Percentiles rank a stretch among this genome's conserved stretches.
Conservation (phyloP, 2,888 invertebrate genomes). For the Alloplasta piceator region DNA sequence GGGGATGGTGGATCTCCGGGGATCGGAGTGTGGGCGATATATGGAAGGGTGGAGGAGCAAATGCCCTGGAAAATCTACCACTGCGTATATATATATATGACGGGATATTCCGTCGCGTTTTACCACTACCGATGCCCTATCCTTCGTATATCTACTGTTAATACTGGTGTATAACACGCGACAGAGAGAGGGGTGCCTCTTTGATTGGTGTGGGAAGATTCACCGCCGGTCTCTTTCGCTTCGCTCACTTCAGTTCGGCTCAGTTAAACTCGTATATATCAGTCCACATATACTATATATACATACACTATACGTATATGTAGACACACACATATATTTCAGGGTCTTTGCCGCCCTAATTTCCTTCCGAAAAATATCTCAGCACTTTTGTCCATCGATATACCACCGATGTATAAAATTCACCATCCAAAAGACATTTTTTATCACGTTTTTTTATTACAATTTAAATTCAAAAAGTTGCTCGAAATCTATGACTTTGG, state of each 20-base stretch:
- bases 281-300: neutral
- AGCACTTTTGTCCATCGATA: constrained; percentile 6
- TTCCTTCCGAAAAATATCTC: constrained; percentile 34
- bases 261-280: constrained; percentile 22
- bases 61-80: constrained; percentile 38
- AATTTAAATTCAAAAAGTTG: too few relatives aligned
- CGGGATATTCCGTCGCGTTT: neutral
- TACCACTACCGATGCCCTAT: constrained; percentile 31
- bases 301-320: neutral
- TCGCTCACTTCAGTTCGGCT: constrained; percentile 58
- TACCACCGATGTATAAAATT: neutral
- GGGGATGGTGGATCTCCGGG: constrained; percentile 78
- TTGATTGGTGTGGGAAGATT: constrained; percentile 83
- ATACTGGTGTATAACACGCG: constrained; percentile 66
- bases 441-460: too few relatives aligned
- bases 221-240: constrained; percentile 74
- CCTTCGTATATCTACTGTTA: constrained; percentile 21
- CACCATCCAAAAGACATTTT: too few relatives aligned
- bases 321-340: constrained; percentile 2
- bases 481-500: too few relatives aligned
- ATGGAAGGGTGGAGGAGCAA: constrained; percentile 53
- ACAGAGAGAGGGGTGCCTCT: constrained; percentile 78
- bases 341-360: constrained; percentile 30
- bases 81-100: constrained; percentile 5
- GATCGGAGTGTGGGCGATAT: constrained; percentile 68